These are phyloP conservation scores for Acanthopagrus latus DNA, from an alignment of 2,797 vertebrate genomes.

Conservation along the genomic window DNA sequence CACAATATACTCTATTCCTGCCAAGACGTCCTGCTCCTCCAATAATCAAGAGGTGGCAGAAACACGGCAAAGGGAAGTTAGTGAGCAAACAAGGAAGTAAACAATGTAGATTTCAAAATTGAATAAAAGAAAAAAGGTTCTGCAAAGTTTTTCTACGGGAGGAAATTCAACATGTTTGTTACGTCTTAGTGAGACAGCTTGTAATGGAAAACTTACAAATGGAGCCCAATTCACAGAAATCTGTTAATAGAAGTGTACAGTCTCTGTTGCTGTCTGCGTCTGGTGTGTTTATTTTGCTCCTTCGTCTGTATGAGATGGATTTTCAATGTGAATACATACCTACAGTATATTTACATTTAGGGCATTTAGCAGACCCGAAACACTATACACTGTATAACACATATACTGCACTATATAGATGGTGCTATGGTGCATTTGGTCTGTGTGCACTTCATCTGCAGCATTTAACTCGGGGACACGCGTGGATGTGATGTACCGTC, in stretches of 20 bases:
- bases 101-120: not conserved
- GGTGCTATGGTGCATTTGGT: too few species aligned
- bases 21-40: not conserved
- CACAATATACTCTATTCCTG: not conserved
- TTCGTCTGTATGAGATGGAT: not conserved
- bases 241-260: too few species aligned
- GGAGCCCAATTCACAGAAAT: not conserved
- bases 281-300: not conserved
- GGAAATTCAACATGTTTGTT: not conserved
- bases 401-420: not conserved
- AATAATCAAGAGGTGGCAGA: not conserved
- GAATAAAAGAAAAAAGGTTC: not conserved
- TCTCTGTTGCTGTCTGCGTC: not conserved
- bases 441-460: not conserved
- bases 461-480: not conserved
- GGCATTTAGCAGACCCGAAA: too few species aligned
- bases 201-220: not conserved
- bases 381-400: not conserved
- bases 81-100: not conserved
- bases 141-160: not conserved
- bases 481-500: not conserved
- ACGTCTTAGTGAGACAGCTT: not conserved
- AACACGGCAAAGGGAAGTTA: not conserved
- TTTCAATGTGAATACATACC: not conserved
- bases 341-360: too few species aligned